Conservation (phyloP, 2,113 vertebrate species). For the Serilophus lunatus region DNA sequence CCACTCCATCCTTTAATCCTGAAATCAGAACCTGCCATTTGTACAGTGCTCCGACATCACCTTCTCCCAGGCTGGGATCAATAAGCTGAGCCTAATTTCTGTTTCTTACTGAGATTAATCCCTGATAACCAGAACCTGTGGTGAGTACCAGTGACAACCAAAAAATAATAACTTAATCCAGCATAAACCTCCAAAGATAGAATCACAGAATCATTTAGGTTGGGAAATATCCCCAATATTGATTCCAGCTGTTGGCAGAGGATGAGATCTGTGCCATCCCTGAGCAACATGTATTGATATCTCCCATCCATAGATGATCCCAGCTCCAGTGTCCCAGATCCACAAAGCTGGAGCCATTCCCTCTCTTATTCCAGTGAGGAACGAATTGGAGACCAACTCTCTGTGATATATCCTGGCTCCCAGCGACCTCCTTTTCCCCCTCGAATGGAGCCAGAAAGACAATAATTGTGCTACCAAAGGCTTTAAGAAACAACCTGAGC, state of each 20-base stretch:
- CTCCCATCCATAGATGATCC: background rate
- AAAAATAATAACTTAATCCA: background rate
- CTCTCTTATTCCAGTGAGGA: background rate
- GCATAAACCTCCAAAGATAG: background rate
- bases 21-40: background rate
- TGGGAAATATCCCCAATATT: background rate
- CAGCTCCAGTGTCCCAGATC: background rate
- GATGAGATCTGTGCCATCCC: background rate
- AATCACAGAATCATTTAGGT: background rate
- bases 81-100: background rate
- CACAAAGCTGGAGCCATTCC: background rate
- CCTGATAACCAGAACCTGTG: background rate
- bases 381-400: background rate
- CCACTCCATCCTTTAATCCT: background rate
- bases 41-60: background rate
- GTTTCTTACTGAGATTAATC: background rate
- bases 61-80: background rate
- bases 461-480: background rate
- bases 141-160: background rate
- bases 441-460: background rate
- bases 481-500: background rate
- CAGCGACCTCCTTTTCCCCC: background rate
- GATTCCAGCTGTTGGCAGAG: background rate
- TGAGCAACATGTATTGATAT: rapidly evolving
- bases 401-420: background rate